Evolutionary conservation across 2,888 invertebrate genomes (phyloP), one percentile per base, ranked within the genome.

Genomic region (Drymonia ruficornis): DNA sequence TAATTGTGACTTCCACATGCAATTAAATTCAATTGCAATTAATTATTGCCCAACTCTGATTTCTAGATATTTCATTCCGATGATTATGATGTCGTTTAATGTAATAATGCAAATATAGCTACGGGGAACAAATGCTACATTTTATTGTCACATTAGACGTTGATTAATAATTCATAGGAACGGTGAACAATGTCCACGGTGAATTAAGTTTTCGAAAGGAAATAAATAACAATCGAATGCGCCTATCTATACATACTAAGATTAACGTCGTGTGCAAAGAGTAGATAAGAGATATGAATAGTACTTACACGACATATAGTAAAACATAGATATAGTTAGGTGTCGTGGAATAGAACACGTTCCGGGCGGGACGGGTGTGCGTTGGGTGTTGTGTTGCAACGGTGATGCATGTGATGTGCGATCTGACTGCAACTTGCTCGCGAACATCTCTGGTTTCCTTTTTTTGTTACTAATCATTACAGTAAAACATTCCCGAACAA

Each of bases 341-440:
- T 86, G 89, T 91, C 91, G 91, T 91, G 84, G 91, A 91, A 91
- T 91, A 91, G 91, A 91, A 91, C 91, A 91, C 88, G 87, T 87
- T 84, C 70, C 78, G 83, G 84, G 84, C 80, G 86, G 90, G 90
- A 91, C 89, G 90, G 90, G 90, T 88, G 88, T 89, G 88, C 88
- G 87, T 89, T 87, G 76, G 78, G 80, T 83, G 71, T 77, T 74
- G 74, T 70, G 60, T 65, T 74, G 66, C 80, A 78, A 79, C 77
- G 75, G 72, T 57, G 64, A 67, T 59, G 53, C 62, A 60, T 56
- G 65, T 48, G 45, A 64, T 70, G 76, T 59, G 67, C 53, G 55
- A 59, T 54, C 45, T 45, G 28, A 55, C 59, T 56, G 59, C 59
- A 54, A 63, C 53, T 59, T 67, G 59, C 55, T 62, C 13, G 52